Conservation (phyloP, 1,140 invertebrate genomes). For the Pachypsylla venusta region DNA sequence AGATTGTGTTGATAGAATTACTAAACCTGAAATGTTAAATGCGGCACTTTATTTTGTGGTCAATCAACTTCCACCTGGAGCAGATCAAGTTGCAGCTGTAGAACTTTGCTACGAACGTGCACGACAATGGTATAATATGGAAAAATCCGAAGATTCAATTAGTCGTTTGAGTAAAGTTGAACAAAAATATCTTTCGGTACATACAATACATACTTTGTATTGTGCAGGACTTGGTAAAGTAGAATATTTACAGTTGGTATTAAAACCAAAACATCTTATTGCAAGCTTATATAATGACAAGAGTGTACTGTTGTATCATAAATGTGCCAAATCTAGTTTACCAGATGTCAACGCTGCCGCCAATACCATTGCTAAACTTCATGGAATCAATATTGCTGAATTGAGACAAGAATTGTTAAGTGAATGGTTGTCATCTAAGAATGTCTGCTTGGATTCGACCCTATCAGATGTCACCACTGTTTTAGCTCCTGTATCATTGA, state of each 20-base stretch:
- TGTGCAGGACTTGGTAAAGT: slow-evolving; percentile 28
- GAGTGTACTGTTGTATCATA: slow-evolving; percentile 25
- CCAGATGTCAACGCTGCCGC: slow-evolving; percentile 32
- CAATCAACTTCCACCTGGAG: slow-evolving; percentile 32
- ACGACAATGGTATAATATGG: slow-evolving; percentile 18
- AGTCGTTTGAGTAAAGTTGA: slow-evolving; percentile 21
- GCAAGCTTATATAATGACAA: slow-evolving; percentile 31
- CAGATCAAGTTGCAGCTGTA: slow-evolving; percentile 32
- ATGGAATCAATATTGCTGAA: slow-evolving; percentile 27
- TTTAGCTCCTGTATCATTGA: slow-evolving; percentile 14
- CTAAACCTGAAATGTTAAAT: slow-evolving; percentile 25
- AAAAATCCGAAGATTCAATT: slow-evolving; percentile 20
- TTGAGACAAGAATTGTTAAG: slow-evolving; percentile 29
- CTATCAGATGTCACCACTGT: slow-evolving; percentile 16
- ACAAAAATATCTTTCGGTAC: slow-evolving; percentile 30
- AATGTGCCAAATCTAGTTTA: slow-evolving; percentile 4
- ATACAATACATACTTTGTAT: slow-evolving; percentile 30
- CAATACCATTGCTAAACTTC: slow-evolving; percentile 26
- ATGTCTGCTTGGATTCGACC: slow-evolving; percentile 2
- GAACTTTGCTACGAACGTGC: slow-evolving; percentile 30
- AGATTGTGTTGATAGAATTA: slow-evolving; percentile 30
- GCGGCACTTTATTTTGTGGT: slow-evolving; percentile 32
- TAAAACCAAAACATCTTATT: slow-evolving; percentile 28
- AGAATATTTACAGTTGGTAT: slow-evolving; percentile 29
- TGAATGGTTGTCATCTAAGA: slow-evolving; percentile 27